Evolutionary conservation across 2,113 vertebrate species (phyloP), one percentile per base, ranked within the genome.

Genomic region (Menura novaehollandiae): DNA sequence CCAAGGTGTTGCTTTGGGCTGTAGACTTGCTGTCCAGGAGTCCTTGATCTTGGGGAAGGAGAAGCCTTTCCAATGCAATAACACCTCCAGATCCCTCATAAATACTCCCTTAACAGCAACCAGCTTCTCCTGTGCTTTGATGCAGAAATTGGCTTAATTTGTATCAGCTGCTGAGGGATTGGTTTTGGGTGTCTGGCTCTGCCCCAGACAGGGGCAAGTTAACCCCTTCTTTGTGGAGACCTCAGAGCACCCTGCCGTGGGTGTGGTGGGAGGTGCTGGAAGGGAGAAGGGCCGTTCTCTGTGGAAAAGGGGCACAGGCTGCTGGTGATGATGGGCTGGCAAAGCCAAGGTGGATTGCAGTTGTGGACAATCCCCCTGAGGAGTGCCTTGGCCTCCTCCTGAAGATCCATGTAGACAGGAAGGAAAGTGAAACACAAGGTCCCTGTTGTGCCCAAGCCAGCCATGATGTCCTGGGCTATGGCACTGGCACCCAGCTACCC

Each of bases 161-260:
- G 1, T 35, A 7, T 7, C 2, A 18, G 64, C 64, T 87, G 55
- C 35, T 41, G 41, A 66, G 26, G 74, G 67, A 33, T 26, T 44
- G 62, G 23, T 59, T 89, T 64, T 26, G 59, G 62, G 44, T 62
- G 26, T 35, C 30, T 64, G 37, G 55, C 35, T 63, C 30, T 51
- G 33, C 47, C 32, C 53, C 2, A 1, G 44, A 55, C 33, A 39
- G 46, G 21, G n/a, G 4, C 2, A 30, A 41, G 13, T 82, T 88
- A 85, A 75, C 33, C 26, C 28, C 2, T 80, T 79, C 39, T 37
- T 49, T 86, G 15, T 35, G 52, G 14, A 78, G 41, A 39, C 3
- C 8, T 27, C 51, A 67, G 59, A 28, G 46, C 14, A 44, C 15
- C 10, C n/a, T 85, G 39, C 26, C 23, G 26, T 0, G 0, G 1